A percentile compares a stretch with the other conserved stretches of the same genome.
Conservation (phyloP, 1,140 invertebrate genomes). For the Papilio machaon region DNA sequence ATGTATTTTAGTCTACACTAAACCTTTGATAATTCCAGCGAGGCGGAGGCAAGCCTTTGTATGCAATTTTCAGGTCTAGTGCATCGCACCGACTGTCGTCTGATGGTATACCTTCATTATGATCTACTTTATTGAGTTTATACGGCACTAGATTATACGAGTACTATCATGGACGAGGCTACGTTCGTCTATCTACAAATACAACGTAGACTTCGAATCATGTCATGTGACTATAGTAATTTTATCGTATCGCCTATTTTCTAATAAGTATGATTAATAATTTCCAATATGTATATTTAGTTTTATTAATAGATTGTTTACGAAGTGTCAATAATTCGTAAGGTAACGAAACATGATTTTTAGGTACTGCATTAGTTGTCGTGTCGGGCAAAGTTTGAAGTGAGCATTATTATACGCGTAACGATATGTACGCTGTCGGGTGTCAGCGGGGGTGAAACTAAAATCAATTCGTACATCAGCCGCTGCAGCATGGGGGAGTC, state of each 20-base stretch:
- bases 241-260: no score
- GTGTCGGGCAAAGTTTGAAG: not conserved
- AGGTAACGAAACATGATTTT: not conserved
- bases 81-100: not conserved
- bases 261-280: no score
- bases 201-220: not conserved
- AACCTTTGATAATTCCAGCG: not conserved
- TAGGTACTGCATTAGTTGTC: not conserved
- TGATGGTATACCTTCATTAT: not conserved
- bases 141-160: not conserved
- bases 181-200: not conserved
- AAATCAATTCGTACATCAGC: constrained; percentile 35
- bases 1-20: not conserved
- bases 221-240: no score
- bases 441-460: constrained; percentile 35
- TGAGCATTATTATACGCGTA: not conserved
- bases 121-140: not conserved
- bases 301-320: no score
- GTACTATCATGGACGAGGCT: not conserved
- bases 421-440: not conserved
- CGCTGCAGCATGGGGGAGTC: constrained; percentile 37
- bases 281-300: no score
- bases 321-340: no score
- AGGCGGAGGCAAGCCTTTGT: not conserved
- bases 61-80: constrained; percentile 18